A percentile compares a stretch with the other conserved stretches of the same genome.
phyloP scores from a whole-genome alignment of 2,797 vertebrate genomes.

The Tiaroga cobitis region DNA sequence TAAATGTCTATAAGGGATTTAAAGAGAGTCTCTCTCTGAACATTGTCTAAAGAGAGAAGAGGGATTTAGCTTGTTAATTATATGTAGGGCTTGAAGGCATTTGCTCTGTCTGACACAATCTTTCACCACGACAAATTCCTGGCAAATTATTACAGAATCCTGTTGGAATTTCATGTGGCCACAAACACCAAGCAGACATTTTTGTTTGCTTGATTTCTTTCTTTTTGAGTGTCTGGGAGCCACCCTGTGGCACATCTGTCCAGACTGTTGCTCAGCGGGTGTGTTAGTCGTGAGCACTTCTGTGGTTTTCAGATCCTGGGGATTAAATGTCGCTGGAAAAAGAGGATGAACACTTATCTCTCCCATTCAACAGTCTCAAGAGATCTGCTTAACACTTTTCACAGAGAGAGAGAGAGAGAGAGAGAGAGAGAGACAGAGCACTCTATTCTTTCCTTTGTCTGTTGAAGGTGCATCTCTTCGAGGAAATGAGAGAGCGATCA shows the following conservation, averaged over 20 bases:
- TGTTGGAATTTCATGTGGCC: conserved; percentile 48
- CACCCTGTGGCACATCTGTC: conserved; percentile 52
- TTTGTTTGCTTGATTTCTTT: conserved; percentile 24
- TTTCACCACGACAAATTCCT: conserved; percentile 62
- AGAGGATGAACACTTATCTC: conserved; percentile 54
- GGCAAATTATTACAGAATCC: conserved; percentile 58
- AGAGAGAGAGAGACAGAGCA: conserved; percentile 29
- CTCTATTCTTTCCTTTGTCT: conserved; percentile 42
- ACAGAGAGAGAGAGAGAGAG: conserved; percentile 6
- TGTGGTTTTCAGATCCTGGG: conserved; percentile 49
- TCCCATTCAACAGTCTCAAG: conserved; percentile 31
- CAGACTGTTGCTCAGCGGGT: conserved; percentile 11
- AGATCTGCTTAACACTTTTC: conserved; percentile 39
- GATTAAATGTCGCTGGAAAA: conserved; percentile 59
- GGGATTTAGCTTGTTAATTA: neutral
- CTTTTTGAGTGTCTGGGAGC: conserved; percentile 44
- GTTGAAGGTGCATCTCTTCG: conserved; percentile 37
- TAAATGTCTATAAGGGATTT: conserved; percentile 22
- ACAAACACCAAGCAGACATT: conserved; percentile 43
- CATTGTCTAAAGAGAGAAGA: neutral
- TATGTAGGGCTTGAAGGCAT: conserved; percentile 42
- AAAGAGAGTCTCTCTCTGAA: conserved; percentile 15
- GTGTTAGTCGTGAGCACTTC: conserved; percentile 31
- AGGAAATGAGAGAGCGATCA: conserved; percentile 48
- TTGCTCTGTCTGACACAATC: conserved; percentile 54